phyloP scores from a whole-genome alignment of 2,113 vertebrate genomes.

The Hepsetus odoe region DNA sequence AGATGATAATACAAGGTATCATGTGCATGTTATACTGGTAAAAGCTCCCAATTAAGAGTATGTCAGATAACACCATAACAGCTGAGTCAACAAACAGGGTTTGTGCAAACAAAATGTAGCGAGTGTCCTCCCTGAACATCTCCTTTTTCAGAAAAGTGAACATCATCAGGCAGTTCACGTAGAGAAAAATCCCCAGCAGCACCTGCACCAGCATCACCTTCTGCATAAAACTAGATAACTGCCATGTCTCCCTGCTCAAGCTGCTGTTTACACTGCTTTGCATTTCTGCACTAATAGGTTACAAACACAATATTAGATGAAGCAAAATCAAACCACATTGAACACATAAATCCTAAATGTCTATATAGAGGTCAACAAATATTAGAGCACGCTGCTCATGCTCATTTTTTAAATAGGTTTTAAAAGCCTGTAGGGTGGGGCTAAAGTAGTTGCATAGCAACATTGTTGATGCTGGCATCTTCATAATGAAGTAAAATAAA shows the following conservation, averaged over 20 bases:
- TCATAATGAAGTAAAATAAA: background rate
- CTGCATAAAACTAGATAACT: background rate
- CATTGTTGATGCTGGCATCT: no score
- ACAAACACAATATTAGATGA: background rate
- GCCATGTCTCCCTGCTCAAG: background rate
- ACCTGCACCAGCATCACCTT: slow-evolving; percentile 11
- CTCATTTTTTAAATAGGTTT: background rate
- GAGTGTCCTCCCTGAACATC: slow-evolving; percentile 29
- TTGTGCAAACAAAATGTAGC: slow-evolving; percentile 58
- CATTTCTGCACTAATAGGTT: background rate
- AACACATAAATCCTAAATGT: background rate
- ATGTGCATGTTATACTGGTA: slow-evolving; percentile 25
- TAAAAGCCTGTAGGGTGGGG: background rate
- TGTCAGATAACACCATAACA: slow-evolving; percentile 28
- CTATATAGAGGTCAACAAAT: background rate
- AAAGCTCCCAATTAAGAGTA: background rate
- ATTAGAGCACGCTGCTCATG: background rate
- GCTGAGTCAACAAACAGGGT: slow-evolving; percentile 52
- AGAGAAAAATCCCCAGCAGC: slow-evolving; percentile 42
- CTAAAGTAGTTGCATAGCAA: no score
- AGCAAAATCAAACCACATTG: background rate
- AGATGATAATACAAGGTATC: slow-evolving; percentile 39
- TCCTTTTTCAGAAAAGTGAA: slow-evolving; percentile 51
- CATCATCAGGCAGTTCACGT: slow-evolving; percentile 50
- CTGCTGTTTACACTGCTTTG: background rate